Conservation (phyloP, 2,797 vertebrate genomes). For the Masticophis lateralis region DNA sequence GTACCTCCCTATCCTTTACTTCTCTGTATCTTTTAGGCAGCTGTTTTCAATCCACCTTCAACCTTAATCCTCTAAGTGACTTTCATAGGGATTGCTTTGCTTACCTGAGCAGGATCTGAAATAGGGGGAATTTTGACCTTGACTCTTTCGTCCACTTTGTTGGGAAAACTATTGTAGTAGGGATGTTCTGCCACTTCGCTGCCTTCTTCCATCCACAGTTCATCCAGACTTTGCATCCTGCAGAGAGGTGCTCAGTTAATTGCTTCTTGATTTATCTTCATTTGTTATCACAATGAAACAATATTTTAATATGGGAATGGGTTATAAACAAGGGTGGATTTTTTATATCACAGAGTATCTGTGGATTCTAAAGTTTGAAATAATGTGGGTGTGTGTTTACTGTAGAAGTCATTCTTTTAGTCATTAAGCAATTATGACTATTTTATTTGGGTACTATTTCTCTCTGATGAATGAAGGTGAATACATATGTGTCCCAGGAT, state of each 20-base stretch:
- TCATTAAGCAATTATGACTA: background rate
- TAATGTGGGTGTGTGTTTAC: background rate
- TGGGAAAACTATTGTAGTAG: conserved; percentile 93
- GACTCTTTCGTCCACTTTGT: conserved; percentile 86
- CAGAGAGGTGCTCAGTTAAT: conserved; percentile 38
- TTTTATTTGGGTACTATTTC: background rate
- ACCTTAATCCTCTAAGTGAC: background rate
- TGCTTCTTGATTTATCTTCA: background rate
- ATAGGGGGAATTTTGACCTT: conserved; percentile 70
- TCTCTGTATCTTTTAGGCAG: background rate
- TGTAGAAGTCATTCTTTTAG: background rate
- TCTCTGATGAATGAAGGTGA: background rate
- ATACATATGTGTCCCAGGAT: too few species aligned
- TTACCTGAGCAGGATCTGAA: conserved; percentile 79
- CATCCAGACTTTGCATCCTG: conserved; percentile 92
- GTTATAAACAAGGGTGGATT: background rate
- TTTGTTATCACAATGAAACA: background rate
- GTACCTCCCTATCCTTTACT: background rate
- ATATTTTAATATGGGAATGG: background rate
- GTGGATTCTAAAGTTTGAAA: background rate
- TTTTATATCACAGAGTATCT: background rate
- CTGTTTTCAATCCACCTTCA: background rate
- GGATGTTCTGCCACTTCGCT: conserved; percentile 82
- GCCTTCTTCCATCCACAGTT: conserved; percentile 90
- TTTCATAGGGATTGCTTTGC: background rate